A percentile compares a stretch with the other conserved stretches of the same genome.
Conservation (phyloP, 1,140 invertebrate species). For the Phymastichus coffea region DNA sequence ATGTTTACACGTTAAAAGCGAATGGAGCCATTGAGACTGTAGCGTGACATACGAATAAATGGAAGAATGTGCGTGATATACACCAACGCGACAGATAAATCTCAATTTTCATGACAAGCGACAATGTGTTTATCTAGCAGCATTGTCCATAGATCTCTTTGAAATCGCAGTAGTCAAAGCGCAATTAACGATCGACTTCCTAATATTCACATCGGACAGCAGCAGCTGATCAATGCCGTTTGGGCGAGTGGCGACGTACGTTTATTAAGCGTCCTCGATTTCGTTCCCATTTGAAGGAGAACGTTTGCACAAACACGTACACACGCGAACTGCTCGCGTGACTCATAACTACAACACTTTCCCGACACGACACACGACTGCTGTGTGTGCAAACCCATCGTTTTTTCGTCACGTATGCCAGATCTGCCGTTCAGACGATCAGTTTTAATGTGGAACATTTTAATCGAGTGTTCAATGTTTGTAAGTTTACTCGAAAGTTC, state of each 20-base stretch:
- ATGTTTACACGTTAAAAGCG: no score
- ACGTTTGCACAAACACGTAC: not conserved
- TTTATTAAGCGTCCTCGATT: slow-evolving; percentile 21
- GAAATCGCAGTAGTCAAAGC: slow-evolving; percentile 11
- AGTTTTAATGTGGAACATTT: no score
- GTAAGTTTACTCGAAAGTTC: no score
- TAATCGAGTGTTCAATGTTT: no score
- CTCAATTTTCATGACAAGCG: not conserved
- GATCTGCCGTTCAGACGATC: no score
- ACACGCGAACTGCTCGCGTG: not conserved
- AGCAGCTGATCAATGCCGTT: slow-evolving; percentile 23
- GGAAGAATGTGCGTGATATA: no score
- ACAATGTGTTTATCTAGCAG: slow-evolving; percentile 2
- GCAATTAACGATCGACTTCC: slow-evolving; percentile 21
- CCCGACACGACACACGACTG: no score
- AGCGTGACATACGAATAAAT: no score
- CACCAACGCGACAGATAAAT: slow-evolving; percentile 19
- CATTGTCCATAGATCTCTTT: slow-evolving; percentile 17
- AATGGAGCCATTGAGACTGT: no score
- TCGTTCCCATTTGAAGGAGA: slow-evolving; percentile 4
- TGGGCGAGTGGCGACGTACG: slow-evolving; percentile 13
- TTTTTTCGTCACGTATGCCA: no score
- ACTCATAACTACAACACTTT: not conserved
- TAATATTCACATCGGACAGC: no score
- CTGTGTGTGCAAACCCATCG: no score